phyloP scores from a whole-genome alignment of 2,888 invertebrate genomes.

The Schizaphis graminum region DNA sequence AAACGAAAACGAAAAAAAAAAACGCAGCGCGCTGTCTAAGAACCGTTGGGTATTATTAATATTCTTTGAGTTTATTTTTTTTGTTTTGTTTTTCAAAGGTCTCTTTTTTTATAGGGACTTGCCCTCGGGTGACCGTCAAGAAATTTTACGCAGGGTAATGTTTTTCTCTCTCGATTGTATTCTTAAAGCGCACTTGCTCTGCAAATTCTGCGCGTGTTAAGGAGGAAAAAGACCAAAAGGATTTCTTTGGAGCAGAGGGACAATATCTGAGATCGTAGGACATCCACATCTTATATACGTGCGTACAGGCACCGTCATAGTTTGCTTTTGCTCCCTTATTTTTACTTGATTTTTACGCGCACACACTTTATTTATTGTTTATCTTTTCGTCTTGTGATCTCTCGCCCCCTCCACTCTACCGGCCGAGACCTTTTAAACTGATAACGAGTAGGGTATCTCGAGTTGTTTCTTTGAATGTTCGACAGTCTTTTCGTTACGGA shows the following conservation, averaged over 20 bases:
- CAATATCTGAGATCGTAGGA: constrained; percentile 41
- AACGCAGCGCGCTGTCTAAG: neutral
- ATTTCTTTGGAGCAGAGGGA: constrained; percentile 2
- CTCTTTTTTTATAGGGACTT: constrained; percentile 25
- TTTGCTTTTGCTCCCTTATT: constrained; percentile 51
- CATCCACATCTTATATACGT: neutral
- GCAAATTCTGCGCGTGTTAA: constrained; percentile 39
- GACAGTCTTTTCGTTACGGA: constrained; percentile 53
- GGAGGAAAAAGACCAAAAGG: constrained; percentile 34
- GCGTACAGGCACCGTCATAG: neutral
- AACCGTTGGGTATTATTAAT: constrained; percentile 46
- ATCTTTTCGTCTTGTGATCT: constrained; percentile 46
- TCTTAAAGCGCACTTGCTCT: constrained; percentile 1
- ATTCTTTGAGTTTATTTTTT: constrained; percentile 30
- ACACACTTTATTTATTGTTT: constrained; percentile 58
- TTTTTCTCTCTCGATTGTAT: constrained; percentile 30
- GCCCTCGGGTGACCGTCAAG: constrained; percentile 2
- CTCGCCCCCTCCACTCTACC: neutral
- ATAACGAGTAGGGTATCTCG: constrained; percentile 54
- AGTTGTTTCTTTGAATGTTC: constrained; percentile 60
- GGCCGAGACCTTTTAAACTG: constrained; percentile 51
- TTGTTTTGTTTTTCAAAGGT: constrained; percentile 44
- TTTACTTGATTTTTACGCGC: constrained; percentile 41
- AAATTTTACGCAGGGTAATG: neutral
- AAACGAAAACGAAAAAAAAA: neutral